Conservation (phyloP, 2,888 invertebrate genomes). For the Palloptera scutellata region DNA sequence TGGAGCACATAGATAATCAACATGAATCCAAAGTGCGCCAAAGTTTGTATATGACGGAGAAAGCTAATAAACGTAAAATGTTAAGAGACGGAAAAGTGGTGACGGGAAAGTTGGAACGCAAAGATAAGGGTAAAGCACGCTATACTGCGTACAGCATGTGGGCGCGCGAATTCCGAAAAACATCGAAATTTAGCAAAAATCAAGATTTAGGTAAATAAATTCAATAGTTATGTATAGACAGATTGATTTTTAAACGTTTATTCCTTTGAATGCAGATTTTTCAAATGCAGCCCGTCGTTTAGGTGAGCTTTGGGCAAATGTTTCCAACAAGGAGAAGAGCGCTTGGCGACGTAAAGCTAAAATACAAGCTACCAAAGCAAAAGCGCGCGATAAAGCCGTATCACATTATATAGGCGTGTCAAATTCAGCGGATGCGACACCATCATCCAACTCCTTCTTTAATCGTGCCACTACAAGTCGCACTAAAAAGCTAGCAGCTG, state of each 20-base stretch:
- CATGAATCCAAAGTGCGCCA: constrained; percentile 57
- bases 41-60: constrained; percentile 79
- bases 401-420: constrained; percentile 26
- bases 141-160: constrained; percentile 92
- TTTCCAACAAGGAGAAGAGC: constrained; percentile 72
- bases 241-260: not conserved
- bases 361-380: constrained; percentile 51
- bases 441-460: constrained; percentile 45
- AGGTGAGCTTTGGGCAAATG: constrained; percentile 89
- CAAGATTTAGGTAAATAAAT: constrained; percentile 47
- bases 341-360: constrained; percentile 86
- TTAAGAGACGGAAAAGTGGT: constrained; percentile 70
- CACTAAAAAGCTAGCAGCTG: constrained; percentile 56
- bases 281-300: constrained; percentile 82
- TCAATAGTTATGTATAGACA: not conserved
- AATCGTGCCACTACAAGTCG: constrained; percentile 58
- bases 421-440: constrained; percentile 17
- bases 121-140: constrained; percentile 81
- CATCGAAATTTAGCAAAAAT: constrained; percentile 39
- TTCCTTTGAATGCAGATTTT: constrained; percentile 71
- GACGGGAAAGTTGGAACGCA: constrained; percentile 77
- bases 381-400: constrained; percentile 42
- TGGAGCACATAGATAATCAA: constrained; percentile 41
- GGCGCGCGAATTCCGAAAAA: constrained; percentile 84
- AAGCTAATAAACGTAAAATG: constrained; percentile 77